These are phyloP conservation scores for Eriosoma lanigerum DNA, from an alignment of 1,140 invertebrate genomes.

Conservation along the genomic window DNA sequence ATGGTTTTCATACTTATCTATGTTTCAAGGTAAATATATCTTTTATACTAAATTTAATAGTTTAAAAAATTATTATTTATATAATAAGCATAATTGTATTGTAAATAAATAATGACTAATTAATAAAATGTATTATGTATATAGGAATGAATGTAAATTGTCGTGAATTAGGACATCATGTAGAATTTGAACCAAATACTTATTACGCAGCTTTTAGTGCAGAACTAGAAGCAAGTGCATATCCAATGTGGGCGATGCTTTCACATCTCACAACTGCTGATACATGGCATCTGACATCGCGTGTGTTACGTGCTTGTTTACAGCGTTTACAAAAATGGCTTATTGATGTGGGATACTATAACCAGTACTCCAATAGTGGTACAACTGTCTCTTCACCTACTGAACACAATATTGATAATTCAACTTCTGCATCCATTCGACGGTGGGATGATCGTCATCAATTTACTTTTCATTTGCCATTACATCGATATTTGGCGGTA, in stretches of 20 bases:
- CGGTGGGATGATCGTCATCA: constrained; percentile 68
- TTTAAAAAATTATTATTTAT: neutral
- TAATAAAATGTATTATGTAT: constrained; percentile 52
- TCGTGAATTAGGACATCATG: constrained; percentile 82
- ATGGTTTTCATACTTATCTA: constrained; percentile 91
- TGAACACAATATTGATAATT: neutral
- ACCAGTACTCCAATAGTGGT: neutral
- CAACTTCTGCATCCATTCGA: neutral
- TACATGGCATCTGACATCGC: constrained; percentile 64
- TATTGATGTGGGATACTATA: constrained; percentile 70
- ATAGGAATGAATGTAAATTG: constrained; percentile 93
- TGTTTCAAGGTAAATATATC: constrained; percentile 81
- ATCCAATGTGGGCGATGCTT: constrained; percentile 95
- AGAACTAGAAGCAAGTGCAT: constrained; percentile 92
- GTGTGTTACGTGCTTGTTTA: constrained; percentile 74
- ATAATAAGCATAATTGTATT: neutral
- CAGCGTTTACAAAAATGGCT: constrained; percentile 83
- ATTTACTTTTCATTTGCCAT: constrained; percentile 91
- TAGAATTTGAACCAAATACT: constrained; percentile 95
- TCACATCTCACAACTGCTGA: constrained; percentile 73
- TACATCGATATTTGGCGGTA: constrained; percentile 91
- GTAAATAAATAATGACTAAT: neutral
- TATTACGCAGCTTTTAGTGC: constrained; percentile 97
- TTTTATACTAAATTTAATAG: neutral
- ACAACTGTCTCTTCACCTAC: neutral